phyloP scores from a whole-genome alignment of 2,113 vertebrate species.

The Ptychochromis oligacanthus region DNA sequence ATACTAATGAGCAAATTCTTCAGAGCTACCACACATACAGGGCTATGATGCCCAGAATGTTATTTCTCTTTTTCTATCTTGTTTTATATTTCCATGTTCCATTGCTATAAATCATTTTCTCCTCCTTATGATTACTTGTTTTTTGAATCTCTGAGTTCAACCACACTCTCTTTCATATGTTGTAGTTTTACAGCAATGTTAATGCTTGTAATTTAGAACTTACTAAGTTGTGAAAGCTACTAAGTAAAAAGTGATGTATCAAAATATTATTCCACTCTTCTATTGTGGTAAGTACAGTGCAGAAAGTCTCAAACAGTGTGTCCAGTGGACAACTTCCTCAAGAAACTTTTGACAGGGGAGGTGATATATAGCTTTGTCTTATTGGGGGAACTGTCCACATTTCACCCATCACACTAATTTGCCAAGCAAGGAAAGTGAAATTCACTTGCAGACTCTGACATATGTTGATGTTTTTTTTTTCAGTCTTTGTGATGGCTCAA shows the following conservation, averaged over 20 bases:
- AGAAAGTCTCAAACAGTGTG: neutral
- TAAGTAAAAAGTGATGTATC: neutral
- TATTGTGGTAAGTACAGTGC: neutral
- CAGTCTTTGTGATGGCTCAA: neutral
- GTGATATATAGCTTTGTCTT: neutral
- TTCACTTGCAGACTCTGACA: neutral
- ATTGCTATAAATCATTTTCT: slow-evolving; percentile 23
- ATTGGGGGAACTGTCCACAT: neutral
- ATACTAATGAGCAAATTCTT: slow-evolving; percentile 77
- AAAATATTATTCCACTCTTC: neutral
- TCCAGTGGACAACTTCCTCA: neutral
- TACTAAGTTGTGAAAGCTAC: neutral
- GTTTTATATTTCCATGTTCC: slow-evolving; percentile 22
- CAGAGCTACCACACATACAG: slow-evolving; percentile 44
- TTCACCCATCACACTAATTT: neutral
- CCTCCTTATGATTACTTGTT: slow-evolving; percentile 40
- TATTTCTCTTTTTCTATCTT: slow-evolving; percentile 14
- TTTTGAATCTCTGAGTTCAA: slow-evolving; percentile 18
- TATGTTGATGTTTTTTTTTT: neutral
- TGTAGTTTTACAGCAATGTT: neutral
- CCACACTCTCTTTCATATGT: neutral
- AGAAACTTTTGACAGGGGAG: neutral
- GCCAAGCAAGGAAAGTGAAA: neutral
- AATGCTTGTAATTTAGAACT: neutral
- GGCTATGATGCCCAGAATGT: slow-evolving; percentile 9